Conservation (phyloP, 2,888 invertebrate genomes). For the Drosophila mulleri region DNA sequence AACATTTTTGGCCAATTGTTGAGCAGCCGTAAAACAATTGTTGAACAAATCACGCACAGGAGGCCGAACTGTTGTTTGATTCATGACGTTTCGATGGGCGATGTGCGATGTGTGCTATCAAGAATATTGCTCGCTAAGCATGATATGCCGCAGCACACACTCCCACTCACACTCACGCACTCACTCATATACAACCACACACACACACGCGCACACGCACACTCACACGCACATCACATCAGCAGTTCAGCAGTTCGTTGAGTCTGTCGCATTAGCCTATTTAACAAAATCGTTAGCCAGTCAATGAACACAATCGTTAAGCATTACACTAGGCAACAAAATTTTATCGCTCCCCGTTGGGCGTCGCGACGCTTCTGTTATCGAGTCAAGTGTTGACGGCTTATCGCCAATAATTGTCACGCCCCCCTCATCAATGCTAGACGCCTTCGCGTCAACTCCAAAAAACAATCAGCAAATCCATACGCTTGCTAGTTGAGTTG, state of each 20-base stretch:
- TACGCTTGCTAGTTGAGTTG: slow-evolving; percentile 8
- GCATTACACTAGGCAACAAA: slow-evolving; percentile 77
- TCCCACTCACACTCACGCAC: background rate
- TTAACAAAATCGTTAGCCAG: slow-evolving; percentile 77
- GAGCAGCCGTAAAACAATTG: slow-evolving; percentile 19
- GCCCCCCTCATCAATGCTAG: slow-evolving; percentile 36
- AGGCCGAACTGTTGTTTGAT: slow-evolving; percentile 39
- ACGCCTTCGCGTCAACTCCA: slow-evolving; percentile 19
- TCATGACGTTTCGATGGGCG: slow-evolving; percentile 51
- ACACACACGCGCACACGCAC: background rate
- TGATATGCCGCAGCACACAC: slow-evolving; percentile 31
- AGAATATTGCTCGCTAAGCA: slow-evolving; percentile 70
- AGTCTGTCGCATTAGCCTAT: slow-evolving; percentile 65
- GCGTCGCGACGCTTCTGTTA: slow-evolving; percentile 18
- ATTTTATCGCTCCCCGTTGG: slow-evolving; percentile 67
- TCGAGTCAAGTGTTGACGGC: slow-evolving; percentile 68
- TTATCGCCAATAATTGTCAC: slow-evolving; percentile 67
- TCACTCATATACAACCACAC: background rate
- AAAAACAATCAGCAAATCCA: slow-evolving; percentile 11
- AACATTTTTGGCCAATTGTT: slow-evolving; percentile 13
- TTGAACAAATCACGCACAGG: slow-evolving; percentile 52
- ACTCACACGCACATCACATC: slow-evolving; percentile 23
- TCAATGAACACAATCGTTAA: slow-evolving; percentile 78
- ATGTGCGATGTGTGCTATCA: slow-evolving; percentile 54
- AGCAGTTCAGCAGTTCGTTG: slow-evolving; percentile 1